Evolutionary conservation across 2,888 invertebrate species (phyloP).

Genomic region (Synergus japonicus): DNA sequence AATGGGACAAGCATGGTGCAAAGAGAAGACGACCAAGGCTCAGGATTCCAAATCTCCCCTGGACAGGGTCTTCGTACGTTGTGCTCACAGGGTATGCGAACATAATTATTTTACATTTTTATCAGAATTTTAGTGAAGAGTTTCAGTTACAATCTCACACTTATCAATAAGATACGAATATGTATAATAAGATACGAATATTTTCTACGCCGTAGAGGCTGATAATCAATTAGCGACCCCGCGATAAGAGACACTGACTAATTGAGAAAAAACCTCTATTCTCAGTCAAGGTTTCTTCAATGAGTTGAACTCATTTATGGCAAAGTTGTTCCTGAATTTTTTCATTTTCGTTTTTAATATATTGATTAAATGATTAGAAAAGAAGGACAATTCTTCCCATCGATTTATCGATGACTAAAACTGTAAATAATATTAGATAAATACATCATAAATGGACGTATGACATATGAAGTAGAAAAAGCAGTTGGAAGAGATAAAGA

Average conservation of each 20-base stretch:
- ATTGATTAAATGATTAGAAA: too few species aligned
- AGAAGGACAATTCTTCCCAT: too few species aligned
- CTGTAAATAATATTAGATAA: too few species aligned
- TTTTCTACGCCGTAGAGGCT: not conserved
- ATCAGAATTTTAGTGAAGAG: too few species aligned
- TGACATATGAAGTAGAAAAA: too few species aligned
- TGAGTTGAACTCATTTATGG: not conserved
- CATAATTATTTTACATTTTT: not conserved
- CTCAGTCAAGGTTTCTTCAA: not conserved
- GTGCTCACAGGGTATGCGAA: slow-evolving; percentile 74
- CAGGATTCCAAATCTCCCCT: slow-evolving; percentile 77
- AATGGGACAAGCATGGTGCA: slow-evolving; percentile 77
- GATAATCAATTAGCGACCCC: slow-evolving; percentile 56
- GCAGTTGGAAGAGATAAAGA: too few species aligned
- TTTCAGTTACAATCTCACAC: not conserved
- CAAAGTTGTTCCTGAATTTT: not conserved
- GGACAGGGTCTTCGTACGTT: slow-evolving; percentile 75
- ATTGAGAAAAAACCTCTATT: not conserved
- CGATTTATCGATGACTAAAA: too few species aligned
- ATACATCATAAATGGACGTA: too few species aligned
- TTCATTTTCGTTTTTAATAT: too few species aligned
- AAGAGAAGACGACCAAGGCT: slow-evolving; percentile 73
- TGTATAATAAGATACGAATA: not conserved
- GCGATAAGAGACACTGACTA: slow-evolving; percentile 58
- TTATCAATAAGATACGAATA: too few species aligned